A percentile compares a stretch with the other conserved stretches of the same genome.
These are phyloP conservation scores for Margaritifera margaritifera DNA, from an alignment of 2,888 invertebrate species.

Conservation along the genomic window DNA sequence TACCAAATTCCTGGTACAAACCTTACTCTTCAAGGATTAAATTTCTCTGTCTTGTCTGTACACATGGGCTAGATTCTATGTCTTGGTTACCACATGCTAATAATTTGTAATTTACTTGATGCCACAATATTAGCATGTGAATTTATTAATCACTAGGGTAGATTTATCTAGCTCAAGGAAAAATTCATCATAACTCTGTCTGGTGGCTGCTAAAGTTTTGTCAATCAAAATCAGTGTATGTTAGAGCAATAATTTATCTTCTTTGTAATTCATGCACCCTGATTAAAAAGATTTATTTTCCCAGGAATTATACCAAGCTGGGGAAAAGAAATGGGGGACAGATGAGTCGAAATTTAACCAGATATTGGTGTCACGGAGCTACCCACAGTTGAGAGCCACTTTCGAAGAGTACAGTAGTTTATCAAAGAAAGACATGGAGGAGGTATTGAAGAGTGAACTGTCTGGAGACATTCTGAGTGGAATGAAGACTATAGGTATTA, in stretches of 20 bases:
- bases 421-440: conserved; percentile 78
- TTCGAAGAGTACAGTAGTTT: conserved; percentile 86
- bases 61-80: no score
- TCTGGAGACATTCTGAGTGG: conserved; percentile 70
- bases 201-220: no score
- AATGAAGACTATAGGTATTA: conserved; percentile 70
- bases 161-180: no score
- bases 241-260: not conserved
- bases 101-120: no score
- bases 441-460: conserved; percentile 70
- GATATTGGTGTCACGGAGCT: conserved; percentile 69
- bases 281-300: not conserved
- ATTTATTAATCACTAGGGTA: no score
- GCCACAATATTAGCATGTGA: no score
- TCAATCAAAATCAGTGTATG: no score
- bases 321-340: conserved; percentile 72
- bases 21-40: no score
- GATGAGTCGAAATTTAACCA: conserved; percentile 72
- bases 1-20: no score
- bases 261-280: not conserved
- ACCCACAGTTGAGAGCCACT: conserved; percentile 85
- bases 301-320: conserved; percentile 51
- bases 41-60: no score
- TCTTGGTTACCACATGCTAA: no score
- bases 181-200: no score